Evolutionary conservation across 2,797 vertebrate genomes (phyloP).

Genomic region (Labroides dimidiatus): DNA sequence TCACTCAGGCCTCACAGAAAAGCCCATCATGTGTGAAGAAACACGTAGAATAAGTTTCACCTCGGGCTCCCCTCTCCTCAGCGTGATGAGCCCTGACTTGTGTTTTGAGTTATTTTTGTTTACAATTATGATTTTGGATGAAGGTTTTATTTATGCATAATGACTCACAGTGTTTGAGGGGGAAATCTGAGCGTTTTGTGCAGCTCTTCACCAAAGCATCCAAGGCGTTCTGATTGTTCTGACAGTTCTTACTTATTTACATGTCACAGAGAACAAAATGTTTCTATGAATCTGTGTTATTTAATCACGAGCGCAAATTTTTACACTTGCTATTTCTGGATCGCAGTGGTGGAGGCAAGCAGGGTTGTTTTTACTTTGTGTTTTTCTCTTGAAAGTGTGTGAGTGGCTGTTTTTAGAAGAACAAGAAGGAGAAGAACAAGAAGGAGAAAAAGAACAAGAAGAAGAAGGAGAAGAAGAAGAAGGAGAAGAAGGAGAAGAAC

Average conservation of each 20-base stretch:
- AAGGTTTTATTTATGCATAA: constrained; percentile 33
- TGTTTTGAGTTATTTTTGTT: constrained; percentile 32
- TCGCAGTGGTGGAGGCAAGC: neutral
- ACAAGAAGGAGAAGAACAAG: too few species aligned
- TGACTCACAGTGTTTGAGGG: constrained; percentile 58
- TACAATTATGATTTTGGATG: constrained; percentile 45
- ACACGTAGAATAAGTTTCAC: constrained; percentile 20
- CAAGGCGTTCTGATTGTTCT: constrained; percentile 33
- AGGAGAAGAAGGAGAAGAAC: too few species aligned
- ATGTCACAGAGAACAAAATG: constrained; percentile 37
- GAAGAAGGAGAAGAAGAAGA: too few species aligned
- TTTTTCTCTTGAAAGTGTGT: neutral
- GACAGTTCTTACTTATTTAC: constrained; percentile 45
- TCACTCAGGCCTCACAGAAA: neutral
- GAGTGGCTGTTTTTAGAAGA: constrained; percentile 1
- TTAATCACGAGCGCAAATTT: constrained; percentile 12
- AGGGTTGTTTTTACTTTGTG: constrained; percentile 3
- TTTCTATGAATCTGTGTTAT: constrained; percentile 29
- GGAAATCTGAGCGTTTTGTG: constrained; percentile 28
- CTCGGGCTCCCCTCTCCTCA: constrained; percentile 14
- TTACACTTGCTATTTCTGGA: constrained; percentile 33
- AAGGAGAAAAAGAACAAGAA: too few species aligned
- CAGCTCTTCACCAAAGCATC: constrained; percentile 14
- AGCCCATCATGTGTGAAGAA: constrained; percentile 1
- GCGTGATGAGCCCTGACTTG: constrained; percentile 17